Conservation (phyloP, 2,888 invertebrate species). For the Volucella inflata region DNA sequence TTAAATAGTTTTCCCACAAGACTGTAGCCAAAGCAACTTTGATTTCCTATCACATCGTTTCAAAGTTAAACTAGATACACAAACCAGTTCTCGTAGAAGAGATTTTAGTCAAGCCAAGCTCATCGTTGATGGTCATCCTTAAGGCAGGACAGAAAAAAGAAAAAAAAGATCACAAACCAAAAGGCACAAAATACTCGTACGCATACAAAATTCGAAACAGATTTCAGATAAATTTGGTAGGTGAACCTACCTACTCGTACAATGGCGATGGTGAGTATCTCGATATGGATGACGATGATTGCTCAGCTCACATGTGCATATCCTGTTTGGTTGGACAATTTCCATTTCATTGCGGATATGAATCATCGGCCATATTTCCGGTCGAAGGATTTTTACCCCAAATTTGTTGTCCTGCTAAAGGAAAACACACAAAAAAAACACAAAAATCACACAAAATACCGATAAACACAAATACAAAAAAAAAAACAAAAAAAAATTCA, state of each 20-base stretch:
- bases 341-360: slow-evolving; percentile 76
- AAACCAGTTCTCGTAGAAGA: too few relatives aligned
- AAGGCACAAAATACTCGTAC: slow-evolving; percentile 36
- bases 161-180: slow-evolving; percentile 58
- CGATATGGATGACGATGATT: slow-evolving; percentile 71
- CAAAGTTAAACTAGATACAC: slow-evolving; percentile 11
- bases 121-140: slow-evolving; percentile 23
- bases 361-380: slow-evolving; percentile 75
- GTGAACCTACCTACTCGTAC: slow-evolving; percentile 43
- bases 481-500: slow-evolving; percentile 14
- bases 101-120: slow-evolving; percentile 46
- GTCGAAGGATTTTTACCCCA: slow-evolving; percentile 75
- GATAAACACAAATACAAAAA: slow-evolving; percentile 19
- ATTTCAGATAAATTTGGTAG: slow-evolving; percentile 45
- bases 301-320: slow-evolving; percentile 74
- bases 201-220: too few relatives aligned
- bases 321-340: slow-evolving; percentile 75
- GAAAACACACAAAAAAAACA: slow-evolving; percentile 30
- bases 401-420: slow-evolving; percentile 71
- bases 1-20: not conserved
- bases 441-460: slow-evolving; percentile 1
- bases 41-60: slow-evolving; percentile 32
- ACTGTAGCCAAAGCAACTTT: slow-evolving; percentile 20
- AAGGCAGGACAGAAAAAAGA: slow-evolving; percentile 16
- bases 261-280: slow-evolving; percentile 21